Conservation (phyloP, 1,140 invertebrate species). For the Sweltsa coloradensis region DNA sequence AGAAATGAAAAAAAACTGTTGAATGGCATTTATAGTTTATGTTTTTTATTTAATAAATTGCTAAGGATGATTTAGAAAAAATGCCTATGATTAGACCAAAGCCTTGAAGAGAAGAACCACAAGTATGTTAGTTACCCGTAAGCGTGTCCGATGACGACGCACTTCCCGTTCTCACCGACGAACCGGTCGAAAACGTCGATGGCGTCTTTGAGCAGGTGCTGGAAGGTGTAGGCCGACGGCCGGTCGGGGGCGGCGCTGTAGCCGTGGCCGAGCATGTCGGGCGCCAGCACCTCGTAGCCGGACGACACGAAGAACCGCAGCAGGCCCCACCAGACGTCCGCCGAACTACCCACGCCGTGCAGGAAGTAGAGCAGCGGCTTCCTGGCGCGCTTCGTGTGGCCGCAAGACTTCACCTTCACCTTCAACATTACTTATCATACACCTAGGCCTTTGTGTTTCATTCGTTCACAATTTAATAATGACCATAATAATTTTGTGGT, state of each 20-base stretch:
- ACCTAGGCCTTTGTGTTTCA: no score
- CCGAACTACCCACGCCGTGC: constrained; percentile 58
- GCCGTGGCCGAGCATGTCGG: constrained; percentile 61
- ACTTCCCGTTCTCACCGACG: constrained; percentile 31
- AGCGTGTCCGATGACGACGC: constrained; percentile 44
- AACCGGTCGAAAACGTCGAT: constrained; percentile 48
- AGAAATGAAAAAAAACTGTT: no score
- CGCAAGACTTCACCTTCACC: no score
- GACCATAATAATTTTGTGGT: no score
- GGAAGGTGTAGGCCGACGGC: constrained; percentile 46
- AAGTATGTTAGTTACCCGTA: constrained; percentile 39
- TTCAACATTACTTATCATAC: no score
- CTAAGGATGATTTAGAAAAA: no score
- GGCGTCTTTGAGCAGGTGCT: constrained; percentile 45
- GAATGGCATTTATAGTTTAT: no score
- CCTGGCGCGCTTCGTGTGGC: no score
- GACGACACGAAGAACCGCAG: constrained; percentile 44
- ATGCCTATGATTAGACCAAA: no score
- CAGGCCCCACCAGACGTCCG: constrained; percentile 52
- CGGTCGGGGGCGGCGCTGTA: constrained; percentile 48
- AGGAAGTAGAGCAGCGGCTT: constrained; percentile 53
- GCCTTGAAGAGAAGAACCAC: no score
- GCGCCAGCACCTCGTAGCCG: constrained; percentile 54
- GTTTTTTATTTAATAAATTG: no score
- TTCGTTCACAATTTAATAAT: no score